Evolutionary conservation across 2,888 invertebrate genomes (phyloP).

Genomic region (Euzetes globulus): DNA sequence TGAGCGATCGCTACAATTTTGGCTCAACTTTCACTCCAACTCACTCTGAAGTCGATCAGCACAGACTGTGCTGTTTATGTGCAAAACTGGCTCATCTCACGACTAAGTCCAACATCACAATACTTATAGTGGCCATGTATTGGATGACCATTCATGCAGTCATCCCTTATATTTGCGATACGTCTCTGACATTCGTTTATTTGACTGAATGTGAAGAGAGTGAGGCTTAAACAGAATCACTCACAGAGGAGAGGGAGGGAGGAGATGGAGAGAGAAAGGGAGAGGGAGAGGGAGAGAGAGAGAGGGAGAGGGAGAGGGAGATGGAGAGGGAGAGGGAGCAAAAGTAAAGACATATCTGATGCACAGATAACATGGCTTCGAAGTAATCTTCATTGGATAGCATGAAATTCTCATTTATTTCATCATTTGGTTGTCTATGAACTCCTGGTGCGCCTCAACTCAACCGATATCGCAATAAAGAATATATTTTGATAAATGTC

Average conservation of each 20-base stretch:
- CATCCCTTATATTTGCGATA: conserved; percentile 12
- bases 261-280: neutral
- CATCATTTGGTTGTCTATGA: neutral
- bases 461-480: neutral
- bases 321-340: neutral
- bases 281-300: neutral
- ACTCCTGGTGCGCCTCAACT: conserved; percentile 1
- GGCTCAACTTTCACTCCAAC: conserved; percentile 21
- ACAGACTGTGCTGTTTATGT: neutral
- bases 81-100: conserved; percentile 16
- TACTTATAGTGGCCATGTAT: conserved; percentile 22
- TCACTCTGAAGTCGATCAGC: neutral
- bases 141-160: conserved; percentile 28
- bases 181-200: conserved; percentile 20
- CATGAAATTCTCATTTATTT: conserved; percentile 29
- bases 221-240: neutral
- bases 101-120: conserved; percentile 15
- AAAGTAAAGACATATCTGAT: neutral
- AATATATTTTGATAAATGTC: neutral
- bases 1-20: conserved; percentile 4
- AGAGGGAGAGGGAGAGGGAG: neutral
- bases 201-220: conserved; percentile 13
- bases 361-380: neutral
- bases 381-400: neutral
- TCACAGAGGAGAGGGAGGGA: neutral